Evolutionary conservation across 2,113 vertebrate genomes (phyloP).

Genomic region (Hippocampus guttulatus): DNA sequence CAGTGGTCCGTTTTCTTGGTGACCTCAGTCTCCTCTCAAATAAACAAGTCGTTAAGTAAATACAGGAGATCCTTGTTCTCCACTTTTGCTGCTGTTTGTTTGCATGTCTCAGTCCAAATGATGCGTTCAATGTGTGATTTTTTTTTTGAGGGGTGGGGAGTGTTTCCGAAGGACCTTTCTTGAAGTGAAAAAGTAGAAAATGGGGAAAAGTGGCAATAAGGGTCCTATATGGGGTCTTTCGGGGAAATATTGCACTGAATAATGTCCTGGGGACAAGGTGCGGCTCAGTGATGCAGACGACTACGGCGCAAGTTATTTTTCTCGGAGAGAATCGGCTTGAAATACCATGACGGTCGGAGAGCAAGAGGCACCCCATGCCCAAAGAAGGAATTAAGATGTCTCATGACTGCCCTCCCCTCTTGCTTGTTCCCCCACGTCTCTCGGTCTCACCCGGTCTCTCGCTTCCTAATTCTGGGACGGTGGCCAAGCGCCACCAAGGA

Average conservation of each 20-base stretch:
- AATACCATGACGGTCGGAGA: conserved; percentile 73
- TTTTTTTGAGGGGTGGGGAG: background rate
- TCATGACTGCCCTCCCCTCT: conserved; percentile 63
- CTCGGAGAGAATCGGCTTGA: conserved; percentile 65
- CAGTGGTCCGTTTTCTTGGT: background rate
- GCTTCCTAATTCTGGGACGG: conserved; percentile 82
- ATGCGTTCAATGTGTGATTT: background rate
- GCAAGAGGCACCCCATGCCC: conserved; percentile 72
- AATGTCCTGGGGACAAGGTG: conserved; percentile 58
- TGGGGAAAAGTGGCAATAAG: background rate
- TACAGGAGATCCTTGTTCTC: background rate
- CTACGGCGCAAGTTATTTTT: conserved; percentile 72
- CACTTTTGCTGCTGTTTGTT: background rate
- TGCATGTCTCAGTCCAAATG: background rate
- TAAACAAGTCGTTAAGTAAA: background rate
- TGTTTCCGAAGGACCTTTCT: background rate
- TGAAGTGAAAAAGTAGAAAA: conserved; percentile 1
- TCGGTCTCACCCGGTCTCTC: conserved; percentile 62
- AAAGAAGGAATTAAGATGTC: conserved; percentile 79
- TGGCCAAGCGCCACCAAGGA: conserved; percentile 89
- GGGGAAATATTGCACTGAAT: conserved; percentile 20
- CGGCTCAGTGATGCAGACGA: conserved; percentile 66
- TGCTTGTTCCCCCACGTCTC: conserved; percentile 54
- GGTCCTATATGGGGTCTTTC: conserved; percentile 9
- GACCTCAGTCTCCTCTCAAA: background rate